These are phyloP conservation scores for Drosophila yooni DNA, from an alignment of 2,888 invertebrate genomes.

Conservation along the genomic window DNA sequence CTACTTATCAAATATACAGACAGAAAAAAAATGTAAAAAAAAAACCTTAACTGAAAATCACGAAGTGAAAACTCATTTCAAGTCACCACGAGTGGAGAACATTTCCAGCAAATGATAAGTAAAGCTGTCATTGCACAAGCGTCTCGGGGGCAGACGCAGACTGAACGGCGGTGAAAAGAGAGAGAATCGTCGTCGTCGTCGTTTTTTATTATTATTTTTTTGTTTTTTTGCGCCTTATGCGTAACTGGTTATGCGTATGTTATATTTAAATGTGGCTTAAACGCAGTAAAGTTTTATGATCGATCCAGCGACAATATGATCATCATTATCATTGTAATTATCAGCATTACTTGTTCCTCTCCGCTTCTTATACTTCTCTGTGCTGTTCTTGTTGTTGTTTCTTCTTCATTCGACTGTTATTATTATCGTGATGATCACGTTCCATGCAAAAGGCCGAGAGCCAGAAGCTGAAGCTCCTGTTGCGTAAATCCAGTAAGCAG, in stretches of 20 bases:
- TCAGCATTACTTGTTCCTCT: constrained; percentile 26
- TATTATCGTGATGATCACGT: constrained; percentile 72
- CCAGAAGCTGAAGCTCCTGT: constrained; percentile 70
- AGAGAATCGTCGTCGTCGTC: not conserved
- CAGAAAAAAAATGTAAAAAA: constrained; percentile 18
- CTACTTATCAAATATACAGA: constrained; percentile 33
- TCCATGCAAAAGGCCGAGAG: constrained; percentile 50
- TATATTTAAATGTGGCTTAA: constrained; percentile 56
- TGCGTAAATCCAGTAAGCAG: constrained; percentile 78
- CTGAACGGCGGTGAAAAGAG: not conserved
- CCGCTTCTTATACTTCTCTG: not conserved
- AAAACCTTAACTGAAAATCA: constrained; percentile 41
- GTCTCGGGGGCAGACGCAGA: constrained; percentile 3
- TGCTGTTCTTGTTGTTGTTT: not conserved
- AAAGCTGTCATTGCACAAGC: constrained; percentile 70
- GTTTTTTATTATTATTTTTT: not conserved
- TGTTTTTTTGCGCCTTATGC: constrained; percentile 32
- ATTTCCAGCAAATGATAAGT: constrained; percentile 76
- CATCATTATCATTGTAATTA: constrained; percentile 58
- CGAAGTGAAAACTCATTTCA: constrained; percentile 54
- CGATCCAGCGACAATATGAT: constrained; percentile 54
- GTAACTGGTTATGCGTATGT: constrained; percentile 64
- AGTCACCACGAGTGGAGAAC: constrained; percentile 50
- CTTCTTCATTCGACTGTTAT: constrained; percentile 28
- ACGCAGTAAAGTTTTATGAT: constrained; percentile 62